Conservation (phyloP, 2,888 invertebrate genomes). For the Elysia crispata region DNA sequence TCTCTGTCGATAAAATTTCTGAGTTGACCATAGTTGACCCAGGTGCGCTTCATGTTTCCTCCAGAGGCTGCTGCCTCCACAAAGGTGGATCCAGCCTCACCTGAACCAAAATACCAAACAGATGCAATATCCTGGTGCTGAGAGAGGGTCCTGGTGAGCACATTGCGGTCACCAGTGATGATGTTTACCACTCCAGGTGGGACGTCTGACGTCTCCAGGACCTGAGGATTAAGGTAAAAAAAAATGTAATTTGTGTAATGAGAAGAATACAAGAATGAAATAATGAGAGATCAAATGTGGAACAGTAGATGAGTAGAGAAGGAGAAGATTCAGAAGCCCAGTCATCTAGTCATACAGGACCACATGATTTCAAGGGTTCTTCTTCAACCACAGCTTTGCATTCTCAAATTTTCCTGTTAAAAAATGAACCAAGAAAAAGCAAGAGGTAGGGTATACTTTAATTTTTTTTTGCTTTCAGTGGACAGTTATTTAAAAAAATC, state of each 20-base stretch:
- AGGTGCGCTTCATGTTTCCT: constrained; percentile 77
- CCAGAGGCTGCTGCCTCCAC: constrained; percentile 77
- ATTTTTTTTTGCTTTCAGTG: too few species aligned
- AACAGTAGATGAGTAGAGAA: neutral
- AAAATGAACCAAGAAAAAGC: too few species aligned
- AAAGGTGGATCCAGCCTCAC: constrained; percentile 73
- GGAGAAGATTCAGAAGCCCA: neutral
- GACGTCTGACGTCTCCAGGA: constrained; percentile 78
- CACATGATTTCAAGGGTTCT: too few species aligned
- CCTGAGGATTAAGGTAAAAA: constrained; percentile 59
- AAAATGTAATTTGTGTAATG: neutral
- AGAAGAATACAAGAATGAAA: too few species aligned
- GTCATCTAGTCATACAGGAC: too few species aligned
- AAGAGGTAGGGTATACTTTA: too few species aligned
- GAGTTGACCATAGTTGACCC: constrained; percentile 76
- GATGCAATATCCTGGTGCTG: constrained; percentile 77
- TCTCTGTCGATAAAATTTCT: constrained; percentile 73
- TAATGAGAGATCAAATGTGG: neutral
- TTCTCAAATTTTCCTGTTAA: too few species aligned
- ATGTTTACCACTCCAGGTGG: constrained; percentile 79
- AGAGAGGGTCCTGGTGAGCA: constrained; percentile 75
- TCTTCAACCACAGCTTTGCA: too few species aligned
- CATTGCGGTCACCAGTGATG: constrained; percentile 76
- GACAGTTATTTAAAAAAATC: too few species aligned
- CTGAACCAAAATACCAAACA: constrained; percentile 77